Evolutionary conservation across 2,797 vertebrate species (phyloP), one percentile per base, ranked within the genome.

Genomic region (Tympanoctomys barrerae): DNA sequence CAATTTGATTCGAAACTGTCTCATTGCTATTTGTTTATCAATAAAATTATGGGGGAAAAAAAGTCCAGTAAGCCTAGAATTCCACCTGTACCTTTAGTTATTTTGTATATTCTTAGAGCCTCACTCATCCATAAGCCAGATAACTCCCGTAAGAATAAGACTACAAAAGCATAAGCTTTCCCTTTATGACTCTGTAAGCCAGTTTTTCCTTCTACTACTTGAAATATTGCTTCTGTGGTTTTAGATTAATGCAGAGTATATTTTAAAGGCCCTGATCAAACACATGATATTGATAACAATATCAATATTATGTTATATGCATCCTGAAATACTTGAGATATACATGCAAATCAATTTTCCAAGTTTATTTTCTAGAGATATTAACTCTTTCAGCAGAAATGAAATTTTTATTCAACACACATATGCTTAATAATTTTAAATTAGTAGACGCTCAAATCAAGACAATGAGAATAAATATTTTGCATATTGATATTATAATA

Each of bases 161-260:
- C 57, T 92, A 54, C 71, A 83, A 70, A 87, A 94, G 66, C 46
- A n/a, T 33, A 52, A 16, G 31, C 84, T 82, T 95, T 96, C 42
- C 88, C 64, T 94, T 84, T 94, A 86, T 90, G 89, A 96, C 85
- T 84, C 87, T 96, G 90, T 79, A 94, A 95, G 80, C 33, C 64
- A 92, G 95, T 97, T 97, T 96, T 89, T 52, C 42, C 64, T 90
- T 89, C 91, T 92, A 68, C 92, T 85, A 84, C 49, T 93, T 96
- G 90, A 95, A 83, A 90, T 91, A 91, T 59, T 95, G 26, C 82
- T 79, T 77, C 57, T 86, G 80, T 90, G 52, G 49, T 90, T 96
- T 96, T 89, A 73, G 70, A 81, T 92, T 91, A 64, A 14, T 79
- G 46, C 36, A 52, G 85, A 90, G 42, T 84, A 16, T 61, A 93